phyloP scores from a whole-genome alignment of 2,113 vertebrate genomes.

The Callocephalon fimbriatum region DNA sequence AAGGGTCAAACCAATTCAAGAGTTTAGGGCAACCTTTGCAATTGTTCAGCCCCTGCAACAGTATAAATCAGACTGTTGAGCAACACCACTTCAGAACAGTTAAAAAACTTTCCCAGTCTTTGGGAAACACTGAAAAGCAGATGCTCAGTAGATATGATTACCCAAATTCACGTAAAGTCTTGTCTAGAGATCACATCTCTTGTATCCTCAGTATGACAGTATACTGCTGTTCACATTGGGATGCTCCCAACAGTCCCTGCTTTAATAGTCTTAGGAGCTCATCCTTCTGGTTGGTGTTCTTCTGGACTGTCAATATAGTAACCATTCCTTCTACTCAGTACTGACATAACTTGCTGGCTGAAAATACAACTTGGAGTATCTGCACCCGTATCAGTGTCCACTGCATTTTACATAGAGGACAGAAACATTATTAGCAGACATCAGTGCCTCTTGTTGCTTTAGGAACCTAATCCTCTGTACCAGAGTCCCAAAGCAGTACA shows the following conservation, averaged over 20 bases:
- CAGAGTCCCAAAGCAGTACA: neutral
- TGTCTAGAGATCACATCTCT: neutral
- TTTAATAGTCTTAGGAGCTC: neutral
- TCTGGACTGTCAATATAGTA: neutral
- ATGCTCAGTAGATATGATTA: neutral
- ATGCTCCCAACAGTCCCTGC: neutral
- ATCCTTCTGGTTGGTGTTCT: neutral
- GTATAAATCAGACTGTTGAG: neutral
- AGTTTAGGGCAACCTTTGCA: neutral
- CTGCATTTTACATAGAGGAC: neutral
- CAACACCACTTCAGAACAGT: neutral
- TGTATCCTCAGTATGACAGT: fast-evolving
- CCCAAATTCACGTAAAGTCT: neutral
- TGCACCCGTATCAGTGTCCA: neutral
- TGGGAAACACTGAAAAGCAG: neutral
- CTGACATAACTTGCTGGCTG: neutral
- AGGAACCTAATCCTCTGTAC: neutral
- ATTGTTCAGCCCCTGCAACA: neutral
- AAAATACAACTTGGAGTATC: neutral
- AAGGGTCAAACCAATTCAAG: neutral
- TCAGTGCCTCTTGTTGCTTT: neutral
- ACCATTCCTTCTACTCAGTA: neutral
- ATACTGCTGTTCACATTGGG: neutral
- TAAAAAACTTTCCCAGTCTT: neutral
- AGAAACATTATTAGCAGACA: neutral